Conservation (phyloP, 2,113 vertebrate species). For the Phyllostomus hastatus region DNA sequence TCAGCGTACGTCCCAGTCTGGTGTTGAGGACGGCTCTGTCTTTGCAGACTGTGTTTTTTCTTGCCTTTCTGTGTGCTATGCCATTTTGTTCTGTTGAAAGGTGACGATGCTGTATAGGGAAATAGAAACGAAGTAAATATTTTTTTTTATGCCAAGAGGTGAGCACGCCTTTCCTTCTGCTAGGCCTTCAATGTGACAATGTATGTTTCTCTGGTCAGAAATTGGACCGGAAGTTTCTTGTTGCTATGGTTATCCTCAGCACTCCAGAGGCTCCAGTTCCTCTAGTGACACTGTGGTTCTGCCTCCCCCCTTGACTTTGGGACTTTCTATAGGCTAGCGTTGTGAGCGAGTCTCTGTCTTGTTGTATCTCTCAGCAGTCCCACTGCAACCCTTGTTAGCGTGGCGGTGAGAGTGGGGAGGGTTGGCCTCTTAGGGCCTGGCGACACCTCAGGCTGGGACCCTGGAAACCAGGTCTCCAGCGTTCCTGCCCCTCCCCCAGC, state of each 20-base stretch:
- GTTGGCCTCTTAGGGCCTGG: neutral
- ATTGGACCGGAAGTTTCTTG: neutral
- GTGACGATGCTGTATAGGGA: neutral
- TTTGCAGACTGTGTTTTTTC: neutral
- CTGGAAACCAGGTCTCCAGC: neutral
- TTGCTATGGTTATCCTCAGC: neutral
- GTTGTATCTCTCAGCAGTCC: neutral
- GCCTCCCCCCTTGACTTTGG: neutral
- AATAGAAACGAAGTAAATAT: neutral
- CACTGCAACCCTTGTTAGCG: neutral
- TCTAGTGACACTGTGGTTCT: neutral
- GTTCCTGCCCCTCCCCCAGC: neutral
- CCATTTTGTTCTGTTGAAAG: neutral
- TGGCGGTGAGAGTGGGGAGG: neutral
- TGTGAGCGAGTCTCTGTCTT: neutral
- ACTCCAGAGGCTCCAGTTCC: neutral
- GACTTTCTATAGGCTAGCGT: neutral
- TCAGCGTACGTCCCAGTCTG: neutral
- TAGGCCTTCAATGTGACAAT: neutral
- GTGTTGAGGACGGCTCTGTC: neutral
- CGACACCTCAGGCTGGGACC: neutral
- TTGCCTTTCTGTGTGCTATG: neutral
- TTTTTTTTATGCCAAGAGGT: neutral
- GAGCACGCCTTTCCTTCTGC: neutral
- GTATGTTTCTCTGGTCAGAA: neutral